These are phyloP conservation scores for Aspidiotus destructor DNA, from an alignment of 2,888 invertebrate genomes.

Conservation along the genomic window DNA sequence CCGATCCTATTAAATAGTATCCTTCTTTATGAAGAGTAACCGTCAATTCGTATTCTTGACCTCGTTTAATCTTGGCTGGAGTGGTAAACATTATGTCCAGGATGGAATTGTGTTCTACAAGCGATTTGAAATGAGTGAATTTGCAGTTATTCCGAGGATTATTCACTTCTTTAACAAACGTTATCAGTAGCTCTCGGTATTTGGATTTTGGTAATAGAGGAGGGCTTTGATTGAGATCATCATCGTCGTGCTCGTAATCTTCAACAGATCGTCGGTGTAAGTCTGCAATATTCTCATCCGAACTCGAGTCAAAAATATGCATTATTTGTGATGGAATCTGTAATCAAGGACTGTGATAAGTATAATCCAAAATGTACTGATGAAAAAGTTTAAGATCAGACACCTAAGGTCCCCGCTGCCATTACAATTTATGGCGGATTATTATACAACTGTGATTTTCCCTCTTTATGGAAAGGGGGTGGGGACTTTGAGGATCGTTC, in stretches of 20 bases:
- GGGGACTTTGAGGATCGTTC: too few species aligned
- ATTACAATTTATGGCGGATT: too few species aligned
- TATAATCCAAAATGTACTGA: not conserved
- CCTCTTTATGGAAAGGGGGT: too few species aligned
- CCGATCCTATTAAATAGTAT: slow-evolving; percentile 12
- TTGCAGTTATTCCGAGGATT: slow-evolving; percentile 20
- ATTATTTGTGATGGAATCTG: slow-evolving; percentile 14
- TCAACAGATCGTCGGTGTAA: too few species aligned
- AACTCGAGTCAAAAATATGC: slow-evolving; percentile 11
- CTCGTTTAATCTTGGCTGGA: slow-evolving; percentile 16
- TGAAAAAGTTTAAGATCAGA: not conserved
- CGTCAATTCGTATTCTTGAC: slow-evolving; percentile 24
- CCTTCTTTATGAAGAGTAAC: slow-evolving; percentile 25
- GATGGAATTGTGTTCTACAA: slow-evolving; percentile 19
- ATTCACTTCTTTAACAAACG: slow-evolving; percentile 20
- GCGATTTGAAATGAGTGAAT: slow-evolving; percentile 26
- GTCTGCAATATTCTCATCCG: slow-evolving; percentile 3
- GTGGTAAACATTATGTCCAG: slow-evolving; percentile 26
- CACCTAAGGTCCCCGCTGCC: not conserved
- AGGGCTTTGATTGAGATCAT: too few species aligned
- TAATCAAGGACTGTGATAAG: not conserved
- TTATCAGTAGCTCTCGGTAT: slow-evolving; percentile 21
- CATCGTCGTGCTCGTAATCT: too few species aligned
- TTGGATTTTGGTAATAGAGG: slow-evolving; percentile 1
- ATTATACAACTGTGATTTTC: too few species aligned